Base-by-base conservation (phyloP, 2,797 vertebrate species). In the Halcyon leucocephala region DNA sequence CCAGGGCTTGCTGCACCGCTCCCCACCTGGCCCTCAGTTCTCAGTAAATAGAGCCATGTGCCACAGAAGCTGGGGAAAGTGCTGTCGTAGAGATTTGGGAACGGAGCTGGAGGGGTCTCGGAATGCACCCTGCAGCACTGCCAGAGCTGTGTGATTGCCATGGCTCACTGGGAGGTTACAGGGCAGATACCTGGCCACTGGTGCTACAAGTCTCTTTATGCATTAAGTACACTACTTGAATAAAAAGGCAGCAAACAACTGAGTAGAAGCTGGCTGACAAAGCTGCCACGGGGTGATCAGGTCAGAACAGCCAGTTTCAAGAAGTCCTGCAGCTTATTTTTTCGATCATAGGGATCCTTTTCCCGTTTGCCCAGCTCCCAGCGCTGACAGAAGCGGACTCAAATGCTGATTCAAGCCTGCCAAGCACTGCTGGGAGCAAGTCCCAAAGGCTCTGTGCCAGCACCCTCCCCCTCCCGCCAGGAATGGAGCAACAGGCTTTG, bases 131-230 rank as follows among this genome's bases (percentile, higher is more conserved):
- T 31, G 60, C 69, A 77, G 82, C 33, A 79, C 35, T 52, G 49
- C 41, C 61, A 69, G 54, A 28, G 49, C 62, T 1, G 3, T 15
- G 82, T 2, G 6, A 70, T 31, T 12, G 44, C 39, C 66, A 42
- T 0, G 1, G 57, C 29, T 33, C 48, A 15, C 39, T 22, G 9
- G 18, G 28, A 54, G 76, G n/a, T 42, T 4, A 20, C 0, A 0
- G 28, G 33, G 37, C 57, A 74, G 77, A 4, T 2, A 22, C 60
- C 25, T 0, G 5, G 48, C 24, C 24, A 7, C 41, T 2, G 28
- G 3, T 19, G 73, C 71, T 18, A 13, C 4, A 11, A 25, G 48
- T 19, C 37, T 33, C 33, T 46, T 35, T 20, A 5, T 2, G 11
- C 20, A 61, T 0, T 4, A 35, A 28, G 58, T 3, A 6, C 1